Conservation (phyloP, 2,888 invertebrate species). For the Lapara coniferarum region DNA sequence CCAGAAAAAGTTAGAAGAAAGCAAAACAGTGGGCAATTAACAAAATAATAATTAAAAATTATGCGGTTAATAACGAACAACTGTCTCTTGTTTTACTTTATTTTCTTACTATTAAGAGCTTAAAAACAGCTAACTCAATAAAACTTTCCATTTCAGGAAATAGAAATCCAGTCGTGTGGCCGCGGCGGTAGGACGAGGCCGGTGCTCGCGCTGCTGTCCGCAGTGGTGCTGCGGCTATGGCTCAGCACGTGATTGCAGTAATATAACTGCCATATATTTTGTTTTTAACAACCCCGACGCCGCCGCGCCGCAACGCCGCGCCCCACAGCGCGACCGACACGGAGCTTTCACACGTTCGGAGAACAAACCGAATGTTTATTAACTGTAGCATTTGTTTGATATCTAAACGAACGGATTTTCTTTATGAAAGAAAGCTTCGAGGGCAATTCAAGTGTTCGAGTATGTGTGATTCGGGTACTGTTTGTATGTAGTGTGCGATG, state of each 20-base stretch:
- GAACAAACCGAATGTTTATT: not conserved
- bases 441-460: constrained; percentile 56
- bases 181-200: constrained; percentile 65
- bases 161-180: constrained; percentile 86
- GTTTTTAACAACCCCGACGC: constrained; percentile 35
- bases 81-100: no score
- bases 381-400: constrained; percentile 22
- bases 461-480: constrained; percentile 54
- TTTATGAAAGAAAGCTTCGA: constrained; percentile 50
- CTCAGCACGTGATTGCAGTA: constrained; percentile 71
- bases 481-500: constrained; percentile 52
- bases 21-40: no score
- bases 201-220: constrained; percentile 49
- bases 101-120: no score
- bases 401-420: constrained; percentile 19
- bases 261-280: constrained; percentile 26
- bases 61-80: no score
- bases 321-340: constrained; percentile 34
- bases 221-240: constrained; percentile 53
- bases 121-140: not conserved
- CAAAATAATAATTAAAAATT: no score
- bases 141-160: constrained; percentile 75
- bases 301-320: constrained; percentile 2
- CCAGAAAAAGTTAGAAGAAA: no score
- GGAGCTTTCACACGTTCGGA: constrained; percentile 31